Base-by-base conservation (phyloP, 2,113 vertebrate species). In the Peromyscus maniculatus region DNA sequence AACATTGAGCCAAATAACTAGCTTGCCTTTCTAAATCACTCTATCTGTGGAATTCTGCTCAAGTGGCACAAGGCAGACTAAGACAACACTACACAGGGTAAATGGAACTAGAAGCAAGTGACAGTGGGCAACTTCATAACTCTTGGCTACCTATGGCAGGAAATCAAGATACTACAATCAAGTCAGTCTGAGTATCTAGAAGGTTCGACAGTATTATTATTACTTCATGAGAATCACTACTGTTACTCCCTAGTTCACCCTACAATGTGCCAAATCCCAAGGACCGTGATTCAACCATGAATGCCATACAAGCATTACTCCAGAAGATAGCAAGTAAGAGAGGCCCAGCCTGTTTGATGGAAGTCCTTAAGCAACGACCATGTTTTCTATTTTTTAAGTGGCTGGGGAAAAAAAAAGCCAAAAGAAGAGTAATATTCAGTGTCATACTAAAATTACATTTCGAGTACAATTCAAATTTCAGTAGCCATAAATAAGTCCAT, bases 141-240 rank as follows among this genome's bases (percentile, higher is more conserved):
- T 55, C 82, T 66, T 12, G 71, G 36, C 62, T 90, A 11, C 1
- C 6, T 10, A 9, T 55, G 13, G 59, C 64, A 94, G 28, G 79
- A 88, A 94, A 79, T 28, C 33, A 69, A 95, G 62, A 59, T 77
- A 22, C 17, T 80, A 59, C 86, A n/a, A 93, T 86, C 22, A 79
- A 3, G 46, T 31, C 43, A 22, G 64, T 19, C 92, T 55, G 82
- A 43, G 75, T 72, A 71, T 75, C 64, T 79, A 39, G 24, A 83
- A 57, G 67, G 11, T 74, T 79, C 5, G 74, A 71, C 49, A 33
- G 88, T 75, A n/a, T 15, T 87, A n/a, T 15, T 87, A 69, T 80
- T 78, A 91, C 78, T 64, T 88, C 22, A 21, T 59, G 66, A 87
- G 31, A 71, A 78, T 88, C 62, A 83, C 59, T 49, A 86, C 4